Conservation (phyloP, 2,888 invertebrate genomes). For the Ormia ochracea region DNA sequence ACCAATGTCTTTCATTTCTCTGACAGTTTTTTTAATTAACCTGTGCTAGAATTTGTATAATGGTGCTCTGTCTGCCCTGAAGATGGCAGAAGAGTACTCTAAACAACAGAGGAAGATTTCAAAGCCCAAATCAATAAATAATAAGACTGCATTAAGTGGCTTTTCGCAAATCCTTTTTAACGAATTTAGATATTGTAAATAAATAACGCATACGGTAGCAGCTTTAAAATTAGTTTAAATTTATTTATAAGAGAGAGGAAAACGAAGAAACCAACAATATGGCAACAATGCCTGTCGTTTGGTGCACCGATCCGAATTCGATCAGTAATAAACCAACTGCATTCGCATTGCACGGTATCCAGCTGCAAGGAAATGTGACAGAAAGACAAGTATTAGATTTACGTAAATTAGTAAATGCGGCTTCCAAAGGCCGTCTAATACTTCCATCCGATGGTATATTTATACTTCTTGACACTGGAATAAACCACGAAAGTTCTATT, state of each 20-base stretch:
- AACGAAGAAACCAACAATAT: conserved; percentile 64
- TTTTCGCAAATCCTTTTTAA: not conserved
- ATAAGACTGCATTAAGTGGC: conserved; percentile 39
- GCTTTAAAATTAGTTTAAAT: not conserved
- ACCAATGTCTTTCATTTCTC: no score
- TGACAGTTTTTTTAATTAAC: conserved; percentile 20
- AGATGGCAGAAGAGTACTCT: not conserved
- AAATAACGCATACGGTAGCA: not conserved
- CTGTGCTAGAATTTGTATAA: no score
- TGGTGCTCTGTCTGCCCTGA: not conserved
- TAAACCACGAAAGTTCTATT: conserved; percentile 76
- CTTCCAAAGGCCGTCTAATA: conserved; percentile 76
- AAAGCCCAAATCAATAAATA: not conserved
- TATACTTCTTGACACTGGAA: conserved; percentile 76
- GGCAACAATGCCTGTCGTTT: conserved; percentile 77
- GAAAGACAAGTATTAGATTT: conserved; percentile 76
- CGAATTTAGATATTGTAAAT: not conserved
- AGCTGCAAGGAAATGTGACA: conserved; percentile 77
- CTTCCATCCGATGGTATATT: conserved; percentile 77
- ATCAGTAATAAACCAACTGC: conserved; percentile 76
- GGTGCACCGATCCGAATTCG: conserved; percentile 77
- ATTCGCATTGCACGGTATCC: conserved; percentile 77
- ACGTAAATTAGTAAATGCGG: conserved; percentile 76
- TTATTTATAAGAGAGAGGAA: not conserved
- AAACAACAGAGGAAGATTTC: not conserved